Percentiles rank a stretch among this genome's conserved stretches.
Evolutionary conservation across 2,113 vertebrate species (phyloP).

Genomic region (Condylura cristata): DNA sequence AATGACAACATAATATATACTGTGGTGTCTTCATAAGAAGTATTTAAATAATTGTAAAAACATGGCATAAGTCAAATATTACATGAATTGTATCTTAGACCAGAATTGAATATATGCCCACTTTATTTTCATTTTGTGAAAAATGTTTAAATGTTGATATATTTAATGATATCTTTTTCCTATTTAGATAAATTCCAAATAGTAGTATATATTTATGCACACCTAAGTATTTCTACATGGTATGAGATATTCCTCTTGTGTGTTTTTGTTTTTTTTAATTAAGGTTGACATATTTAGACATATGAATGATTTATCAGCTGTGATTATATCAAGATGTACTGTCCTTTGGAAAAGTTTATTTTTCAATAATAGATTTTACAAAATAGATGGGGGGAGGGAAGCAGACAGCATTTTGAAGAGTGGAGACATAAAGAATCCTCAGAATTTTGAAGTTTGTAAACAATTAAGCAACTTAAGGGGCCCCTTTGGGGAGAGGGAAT

Average conservation of each 20-base stretch:
- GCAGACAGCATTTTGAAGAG: background rate
- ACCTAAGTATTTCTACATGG: background rate
- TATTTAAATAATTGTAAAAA: background rate
- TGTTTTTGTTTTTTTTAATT: conserved; percentile 36
- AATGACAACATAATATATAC: background rate
- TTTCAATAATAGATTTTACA: conserved; percentile 28
- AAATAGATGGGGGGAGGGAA: background rate
- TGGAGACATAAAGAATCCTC: conserved; percentile 25
- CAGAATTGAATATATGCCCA: background rate
- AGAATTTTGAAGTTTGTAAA: background rate
- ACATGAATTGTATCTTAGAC: background rate
- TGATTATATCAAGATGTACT: conserved; percentile 7
- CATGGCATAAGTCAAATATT: background rate
- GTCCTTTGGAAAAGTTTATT: conserved; percentile 46
- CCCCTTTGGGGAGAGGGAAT: background rate
- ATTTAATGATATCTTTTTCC: background rate
- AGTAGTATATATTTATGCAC: background rate
- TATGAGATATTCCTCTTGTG: background rate
- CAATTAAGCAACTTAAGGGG: background rate
- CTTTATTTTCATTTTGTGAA: background rate
- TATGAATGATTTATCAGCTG: background rate
- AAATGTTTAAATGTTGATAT: conserved; percentile 16
- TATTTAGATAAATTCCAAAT: conserved; percentile 11
- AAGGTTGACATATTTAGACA: conserved; percentile 37
- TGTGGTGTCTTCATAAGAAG: background rate